Base-by-base conservation (phyloP, 2,888 invertebrate species). In the Parnassius mnemosyne region DNA sequence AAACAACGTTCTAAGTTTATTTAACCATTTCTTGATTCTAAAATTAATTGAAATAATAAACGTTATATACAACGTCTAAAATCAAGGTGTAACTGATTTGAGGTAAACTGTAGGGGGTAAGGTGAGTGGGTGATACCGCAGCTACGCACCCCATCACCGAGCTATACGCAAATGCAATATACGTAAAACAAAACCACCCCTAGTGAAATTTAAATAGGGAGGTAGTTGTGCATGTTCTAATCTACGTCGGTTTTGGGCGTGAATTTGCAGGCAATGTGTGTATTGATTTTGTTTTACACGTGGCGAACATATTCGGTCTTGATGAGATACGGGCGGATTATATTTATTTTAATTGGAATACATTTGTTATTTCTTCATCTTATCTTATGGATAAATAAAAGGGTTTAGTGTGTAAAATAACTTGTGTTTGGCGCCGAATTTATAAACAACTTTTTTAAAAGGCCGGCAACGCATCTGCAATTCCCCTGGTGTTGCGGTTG, bases 201-300 rank as follows among this genome's bases (percentile, higher is more conserved):
- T 71, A 63, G 73, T 71, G 78, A 76, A 79, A 79, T 79, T 81
- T 80, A 69, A 63, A 63, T 56, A 56, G 73, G 69, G 72, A 73
- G 80, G 83, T 87, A 87, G 85, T 85, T 84, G 85, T 89, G 89
- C 89, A 87, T 84, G 80, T 80, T 79, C 73, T 81, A 86, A 86
- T 84, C 80, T 80, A 79, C 76, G 74, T 68, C 71, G 69, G 69
- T 50, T 49, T 44, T 71, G 74, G 71, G 77, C 71, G 78, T 77
- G 80, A 77, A 78, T 63, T 63, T 63, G 56, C 63, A 63, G 63
- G 76, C 75, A 73, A 75, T 72, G 77, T 77, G 76, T 75, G 70
- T 77, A 78, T 78, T 73, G 77, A 77, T 77, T 75, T 52, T 52
- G 41, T 55, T 47, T 56, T 46, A 51, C 51, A 52, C 42, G 12